Percentiles rank a stretch among this genome's conserved stretches.
Evolutionary conservation across 2,797 vertebrate genomes (phyloP).

Genomic region (Anolis apletophallus): DNA sequence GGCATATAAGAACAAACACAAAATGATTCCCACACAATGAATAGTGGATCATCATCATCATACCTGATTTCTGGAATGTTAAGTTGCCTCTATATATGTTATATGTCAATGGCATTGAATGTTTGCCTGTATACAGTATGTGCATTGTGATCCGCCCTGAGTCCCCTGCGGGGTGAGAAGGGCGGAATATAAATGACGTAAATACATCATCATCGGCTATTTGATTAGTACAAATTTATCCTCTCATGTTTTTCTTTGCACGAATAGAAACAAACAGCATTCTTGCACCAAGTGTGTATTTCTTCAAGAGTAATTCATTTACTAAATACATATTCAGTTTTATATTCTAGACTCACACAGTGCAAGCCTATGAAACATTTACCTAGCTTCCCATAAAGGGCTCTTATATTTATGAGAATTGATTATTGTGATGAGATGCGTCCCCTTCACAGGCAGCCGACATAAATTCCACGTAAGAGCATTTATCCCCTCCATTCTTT

Average conservation of each 20-base stretch:
- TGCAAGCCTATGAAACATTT: background rate
- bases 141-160: no score
- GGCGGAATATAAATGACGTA: no score
- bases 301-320: background rate
- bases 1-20: no score
- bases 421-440: background rate
- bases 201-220: no score
- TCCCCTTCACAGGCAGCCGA: background rate
- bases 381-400: background rate
- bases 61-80: no score
- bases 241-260: background rate
- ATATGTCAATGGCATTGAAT: no score
- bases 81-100: no score
- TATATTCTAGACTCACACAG: background rate
- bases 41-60: no score
- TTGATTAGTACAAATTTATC: background rate
- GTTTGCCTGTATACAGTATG: no score
- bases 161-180: no score
- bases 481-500: background rate
- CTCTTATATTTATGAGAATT: background rate
- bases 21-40: no score
- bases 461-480: slow-evolving; percentile 6
- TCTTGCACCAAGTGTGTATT: background rate
- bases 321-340: background rate
- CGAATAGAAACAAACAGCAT: background rate